A percentile compares a stretch with the other conserved stretches of the same genome.
These are phyloP conservation scores for Neostethus bicornis DNA, from an alignment of 2,797 vertebrate genomes.

Conservation along the genomic window DNA sequence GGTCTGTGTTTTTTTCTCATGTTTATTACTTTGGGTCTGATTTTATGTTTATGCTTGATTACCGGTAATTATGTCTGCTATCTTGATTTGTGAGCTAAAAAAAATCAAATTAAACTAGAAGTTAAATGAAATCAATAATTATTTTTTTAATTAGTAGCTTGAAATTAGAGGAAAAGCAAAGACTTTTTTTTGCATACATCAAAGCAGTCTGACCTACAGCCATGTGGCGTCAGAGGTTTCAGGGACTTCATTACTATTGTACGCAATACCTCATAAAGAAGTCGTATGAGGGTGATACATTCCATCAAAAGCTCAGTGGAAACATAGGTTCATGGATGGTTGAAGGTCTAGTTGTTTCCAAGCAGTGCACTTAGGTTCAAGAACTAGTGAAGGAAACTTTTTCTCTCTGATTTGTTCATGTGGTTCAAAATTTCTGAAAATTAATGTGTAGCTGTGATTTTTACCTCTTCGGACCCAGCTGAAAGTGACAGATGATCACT, in stretches of 20 bases:
- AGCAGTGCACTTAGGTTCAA: constrained; percentile 9
- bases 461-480: too few species aligned
- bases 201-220: constrained; percentile 41
- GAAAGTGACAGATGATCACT: constrained; percentile 13
- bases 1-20: too few species aligned
- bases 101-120: too few species aligned
- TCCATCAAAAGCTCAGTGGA: constrained; percentile 22
- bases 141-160: constrained; percentile 28
- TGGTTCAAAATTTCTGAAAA: constrained; percentile 13
- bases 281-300: constrained; percentile 4
- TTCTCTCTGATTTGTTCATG: constrained; percentile 9
- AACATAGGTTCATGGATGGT: constrained; percentile 41
- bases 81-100: too few species aligned
- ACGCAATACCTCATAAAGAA: constrained; percentile 47
- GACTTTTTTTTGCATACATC: constrained; percentile 33
- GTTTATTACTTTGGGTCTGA: too few species aligned
- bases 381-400: constrained; percentile 7
- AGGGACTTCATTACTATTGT: constrained; percentile 44
- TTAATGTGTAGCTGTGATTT: constrained; percentile 19
- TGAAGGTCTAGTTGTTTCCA: constrained; percentile 49
- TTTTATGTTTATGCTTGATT: too few species aligned
- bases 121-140: constrained; percentile 8
- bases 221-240: constrained; percentile 17
- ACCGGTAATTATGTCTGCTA: too few species aligned
- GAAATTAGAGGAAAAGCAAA: constrained; percentile 35